Percentiles rank a stretch among this genome's conserved stretches.
phyloP scores from a whole-genome alignment of 2,888 invertebrate genomes.

The Pristionchus japonicus region DNA sequence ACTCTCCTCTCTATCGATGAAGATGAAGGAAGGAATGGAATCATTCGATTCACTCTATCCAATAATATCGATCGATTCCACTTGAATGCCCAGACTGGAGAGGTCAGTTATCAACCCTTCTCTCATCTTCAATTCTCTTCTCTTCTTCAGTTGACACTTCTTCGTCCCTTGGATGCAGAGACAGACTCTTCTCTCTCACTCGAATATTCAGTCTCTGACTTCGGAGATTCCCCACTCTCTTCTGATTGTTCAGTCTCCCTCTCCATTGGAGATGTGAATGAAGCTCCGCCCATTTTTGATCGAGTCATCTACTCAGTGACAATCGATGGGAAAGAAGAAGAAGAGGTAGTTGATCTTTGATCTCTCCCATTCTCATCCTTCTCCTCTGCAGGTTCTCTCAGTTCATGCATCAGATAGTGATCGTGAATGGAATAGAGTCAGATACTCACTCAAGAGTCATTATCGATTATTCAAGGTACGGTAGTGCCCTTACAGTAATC shows the following conservation, averaged over 20 bases:
- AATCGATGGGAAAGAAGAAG: slow-evolving; percentile 27
- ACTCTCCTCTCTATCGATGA: slow-evolving; percentile 7
- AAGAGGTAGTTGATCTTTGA: slow-evolving; percentile 3
- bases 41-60: not conserved
- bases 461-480: slow-evolving; percentile 24
- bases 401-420: slow-evolving; percentile 19
- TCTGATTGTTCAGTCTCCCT: not conserved
- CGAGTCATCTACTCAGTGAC: not conserved
- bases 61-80: not conserved
- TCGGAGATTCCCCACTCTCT: not conserved
- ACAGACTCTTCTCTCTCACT: not conserved
- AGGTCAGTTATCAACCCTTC: not conserved
- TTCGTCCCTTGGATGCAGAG: slow-evolving; percentile 26
- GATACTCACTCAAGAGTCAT: slow-evolving; percentile 35
- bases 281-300: not conserved
- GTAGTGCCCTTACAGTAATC: not conserved
- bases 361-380: not conserved
- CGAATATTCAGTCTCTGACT: slow-evolving; percentile 20
- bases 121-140: not conserved
- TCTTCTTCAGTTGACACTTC: not conserved
- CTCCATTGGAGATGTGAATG: not conserved
- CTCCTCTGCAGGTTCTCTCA: not conserved
- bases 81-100: slow-evolving; percentile 15
- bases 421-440: slow-evolving; percentile 9
- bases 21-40: slow-evolving; percentile 41